Conservation (phyloP, 1,140 invertebrate genomes). For the Mya arenaria region DNA sequence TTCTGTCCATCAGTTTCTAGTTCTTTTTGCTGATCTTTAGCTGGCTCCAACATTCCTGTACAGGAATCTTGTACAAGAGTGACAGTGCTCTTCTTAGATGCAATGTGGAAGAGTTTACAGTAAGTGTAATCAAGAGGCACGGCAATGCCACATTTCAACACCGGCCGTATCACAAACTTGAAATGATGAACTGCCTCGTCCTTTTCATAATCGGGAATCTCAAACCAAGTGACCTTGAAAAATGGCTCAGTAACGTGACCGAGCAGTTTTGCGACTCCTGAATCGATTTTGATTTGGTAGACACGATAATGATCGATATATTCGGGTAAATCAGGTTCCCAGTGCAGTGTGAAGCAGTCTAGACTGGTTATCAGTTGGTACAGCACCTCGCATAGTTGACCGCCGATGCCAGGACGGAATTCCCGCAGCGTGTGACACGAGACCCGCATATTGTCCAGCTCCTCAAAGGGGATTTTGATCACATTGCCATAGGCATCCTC, state of each 20-base stretch:
- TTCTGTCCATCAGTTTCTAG: neutral
- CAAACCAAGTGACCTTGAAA: slow-evolving; percentile 55
- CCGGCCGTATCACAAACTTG: slow-evolving; percentile 45
- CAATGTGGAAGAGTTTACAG: slow-evolving; percentile 45
- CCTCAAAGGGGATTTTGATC: slow-evolving; percentile 36
- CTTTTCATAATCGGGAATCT: slow-evolving; percentile 48
- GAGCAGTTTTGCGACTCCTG: slow-evolving; percentile 44
- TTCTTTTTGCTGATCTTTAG: neutral
- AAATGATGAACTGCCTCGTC: slow-evolving; percentile 42
- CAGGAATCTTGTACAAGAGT: slow-evolving; percentile 16
- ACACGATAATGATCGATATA: slow-evolving; percentile 40
- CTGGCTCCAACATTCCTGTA: neutral
- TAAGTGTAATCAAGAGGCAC: slow-evolving; percentile 48
- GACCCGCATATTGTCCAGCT: slow-evolving; percentile 42
- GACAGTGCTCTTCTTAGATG: slow-evolving; percentile 14
- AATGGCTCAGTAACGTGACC: slow-evolving; percentile 44
- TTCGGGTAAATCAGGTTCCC: slow-evolving; percentile 24
- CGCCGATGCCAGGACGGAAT: slow-evolving; percentile 31
- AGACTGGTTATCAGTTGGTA: slow-evolving; percentile 52
- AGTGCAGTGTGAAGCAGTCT: slow-evolving; percentile 45
- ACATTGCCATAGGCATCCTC: slow-evolving; percentile 40
- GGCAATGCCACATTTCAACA: slow-evolving; percentile 43
- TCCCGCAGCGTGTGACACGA: slow-evolving; percentile 41
- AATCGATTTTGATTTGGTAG: slow-evolving; percentile 54
- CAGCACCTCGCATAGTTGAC: slow-evolving; percentile 41